Conservation (phyloP, 2,888 invertebrate species). For the Theristus sp. region DNA sequence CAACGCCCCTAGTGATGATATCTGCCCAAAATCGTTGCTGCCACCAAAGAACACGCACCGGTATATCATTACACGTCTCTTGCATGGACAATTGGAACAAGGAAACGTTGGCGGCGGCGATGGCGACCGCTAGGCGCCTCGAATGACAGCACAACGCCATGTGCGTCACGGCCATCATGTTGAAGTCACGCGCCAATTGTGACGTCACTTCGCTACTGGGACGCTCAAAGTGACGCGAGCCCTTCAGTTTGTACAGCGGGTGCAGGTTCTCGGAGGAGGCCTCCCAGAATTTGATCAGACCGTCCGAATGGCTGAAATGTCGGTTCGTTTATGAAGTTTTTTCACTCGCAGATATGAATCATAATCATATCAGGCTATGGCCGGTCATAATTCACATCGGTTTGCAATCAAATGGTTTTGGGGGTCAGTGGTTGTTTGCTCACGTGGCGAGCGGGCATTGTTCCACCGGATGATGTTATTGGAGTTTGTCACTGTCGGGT, state of each 20-base stretch:
- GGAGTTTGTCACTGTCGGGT: too few relatives aligned
- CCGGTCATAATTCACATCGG: too few relatives aligned
- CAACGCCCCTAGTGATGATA: too few relatives aligned
- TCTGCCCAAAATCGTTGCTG: too few relatives aligned
- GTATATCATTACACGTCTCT: constrained; percentile 51
- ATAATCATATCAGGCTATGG: too few relatives aligned
- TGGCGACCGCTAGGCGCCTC: constrained; percentile 65
- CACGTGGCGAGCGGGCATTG: too few relatives aligned
- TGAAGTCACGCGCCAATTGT: constrained; percentile 9
- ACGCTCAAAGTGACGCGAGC: constrained; percentile 70
- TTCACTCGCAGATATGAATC: too few relatives aligned
- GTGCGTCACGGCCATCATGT: constrained; percentile 18
- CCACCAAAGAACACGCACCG: constrained; percentile 36
- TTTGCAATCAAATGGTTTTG: too few relatives aligned
- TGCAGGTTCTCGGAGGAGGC: constrained; percentile 66
- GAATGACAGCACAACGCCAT: constrained; percentile 66
- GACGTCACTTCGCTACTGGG: constrained; percentile 13
- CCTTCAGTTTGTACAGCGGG: constrained; percentile 89
- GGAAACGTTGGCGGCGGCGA: constrained; percentile 76
- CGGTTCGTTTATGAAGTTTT: too few relatives aligned
- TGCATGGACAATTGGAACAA: constrained; percentile 84
- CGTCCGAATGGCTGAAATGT: constrained; percentile 71
- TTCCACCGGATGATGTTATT: too few relatives aligned
- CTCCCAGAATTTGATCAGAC: constrained; percentile 97
- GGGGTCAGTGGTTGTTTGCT: too few relatives aligned